Conservation (phyloP, 1,140 invertebrate species). For the Himalopsyche phryganea region DNA sequence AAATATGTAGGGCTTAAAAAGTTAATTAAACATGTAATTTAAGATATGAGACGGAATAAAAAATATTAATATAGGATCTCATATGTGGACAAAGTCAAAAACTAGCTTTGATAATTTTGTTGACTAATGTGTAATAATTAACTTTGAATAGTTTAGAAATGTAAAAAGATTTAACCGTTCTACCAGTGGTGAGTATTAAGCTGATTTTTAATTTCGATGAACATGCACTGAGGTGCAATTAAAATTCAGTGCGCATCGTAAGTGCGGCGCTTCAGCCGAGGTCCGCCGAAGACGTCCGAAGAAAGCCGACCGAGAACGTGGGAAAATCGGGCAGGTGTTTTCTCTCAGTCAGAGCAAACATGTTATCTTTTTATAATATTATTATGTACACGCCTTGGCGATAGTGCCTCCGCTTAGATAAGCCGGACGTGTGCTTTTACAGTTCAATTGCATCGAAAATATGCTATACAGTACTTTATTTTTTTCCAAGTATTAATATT, state of each 20-base stretch:
- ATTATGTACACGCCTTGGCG: background rate
- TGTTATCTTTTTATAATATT: conserved; percentile 11
- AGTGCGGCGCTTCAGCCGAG: background rate
- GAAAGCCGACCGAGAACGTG: conserved; percentile 2
- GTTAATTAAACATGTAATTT: too few species aligned
- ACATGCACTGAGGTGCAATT: background rate
- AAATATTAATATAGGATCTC: too few species aligned
- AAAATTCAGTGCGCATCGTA: background rate
- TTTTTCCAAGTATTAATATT: too few species aligned
- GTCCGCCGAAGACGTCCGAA: background rate
- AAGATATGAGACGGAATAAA: too few species aligned
- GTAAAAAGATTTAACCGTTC: too few species aligned
- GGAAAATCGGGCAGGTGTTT: conserved; percentile 20
- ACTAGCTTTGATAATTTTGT: too few species aligned
- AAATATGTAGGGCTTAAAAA: too few species aligned
- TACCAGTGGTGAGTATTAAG: too few species aligned
- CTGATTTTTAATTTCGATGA: too few species aligned
- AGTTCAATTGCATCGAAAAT: background rate
- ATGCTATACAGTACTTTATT: background rate
- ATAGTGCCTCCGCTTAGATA: conserved; percentile 6
- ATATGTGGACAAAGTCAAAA: too few species aligned
- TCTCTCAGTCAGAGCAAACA: conserved; percentile 1
- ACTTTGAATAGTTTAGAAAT: too few species aligned
- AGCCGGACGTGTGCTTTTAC: conserved; percentile 7
- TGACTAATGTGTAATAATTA: too few species aligned